Base-by-base conservation (phyloP, 2,797 vertebrate species). In the Phoxinus dragarum region DNA sequence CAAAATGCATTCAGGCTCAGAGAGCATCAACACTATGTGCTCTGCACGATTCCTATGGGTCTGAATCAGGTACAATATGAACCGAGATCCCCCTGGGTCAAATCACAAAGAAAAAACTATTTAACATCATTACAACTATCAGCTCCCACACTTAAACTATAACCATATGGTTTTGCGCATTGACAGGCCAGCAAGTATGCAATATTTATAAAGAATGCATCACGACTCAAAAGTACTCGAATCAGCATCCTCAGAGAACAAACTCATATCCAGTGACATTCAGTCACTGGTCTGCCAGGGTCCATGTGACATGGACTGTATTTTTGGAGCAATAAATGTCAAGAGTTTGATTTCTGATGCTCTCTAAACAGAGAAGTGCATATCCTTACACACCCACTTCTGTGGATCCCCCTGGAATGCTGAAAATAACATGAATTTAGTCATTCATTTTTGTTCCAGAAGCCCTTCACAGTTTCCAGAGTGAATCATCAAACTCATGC, bases 211-310 rank as follows among this genome's bases (percentile, higher is more conserved):
- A 69, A 38, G n/a, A 56, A 67, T 17, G 49, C 74, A 76, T 78
- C 47, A 54, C 4, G 1, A 78, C n/a, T 66, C 42, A 38, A 67
- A 84, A 77, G 66, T 31, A 59, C 75, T 12, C 1, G 47, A 79
- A 59, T 79, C 64, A 84, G 75, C 83, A 78, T 61, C 64, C 83
- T 71, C 38, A 69, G 8, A 84, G 72, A 83, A 83, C 44, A 84
- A 76, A 68, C 73, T 69, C 64, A 34, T 76, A 84, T 84, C 82
- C 47, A 66, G 56, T 83, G 72, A 74, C 81, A 67, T 84, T 23
- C 64, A 76, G 23, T 66, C 61, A 83, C 56, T 27, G 81, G 71
- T 71, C 54, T 19, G 44, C 38, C 67, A 0, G 38, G 42, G 61
- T 42, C n/a, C 81, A 73, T 34, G 40, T 34, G 68, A 47, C 52